Evolutionary conservation across 37 sponge, comb jelly and placozoan species (phyloP).

Genomic region (Aphrocallistes beatrix): DNA sequence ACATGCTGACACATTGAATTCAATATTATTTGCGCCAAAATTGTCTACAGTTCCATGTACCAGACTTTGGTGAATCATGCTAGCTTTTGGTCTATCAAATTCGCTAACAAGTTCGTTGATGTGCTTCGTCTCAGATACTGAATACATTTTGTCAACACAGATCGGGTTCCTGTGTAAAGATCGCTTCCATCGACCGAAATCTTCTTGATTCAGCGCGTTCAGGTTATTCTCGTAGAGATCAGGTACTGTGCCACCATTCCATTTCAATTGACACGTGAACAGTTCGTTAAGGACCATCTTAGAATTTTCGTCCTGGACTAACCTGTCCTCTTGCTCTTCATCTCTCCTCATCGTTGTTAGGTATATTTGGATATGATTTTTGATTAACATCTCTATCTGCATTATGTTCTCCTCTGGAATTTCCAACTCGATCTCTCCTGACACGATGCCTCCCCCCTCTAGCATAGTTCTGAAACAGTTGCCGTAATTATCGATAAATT

Average conservation of each 20-base stretch:
- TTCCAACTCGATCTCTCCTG: neutral
- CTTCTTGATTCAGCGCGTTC: neutral
- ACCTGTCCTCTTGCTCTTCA: neutral
- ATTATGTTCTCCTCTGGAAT: neutral
- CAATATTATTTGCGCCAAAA: neutral
- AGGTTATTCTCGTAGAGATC: neutral
- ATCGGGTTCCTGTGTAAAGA: neutral
- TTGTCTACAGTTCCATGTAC: neutral
- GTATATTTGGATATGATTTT: constrained; percentile 5
- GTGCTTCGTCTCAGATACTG: neutral
- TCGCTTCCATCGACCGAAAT: neutral
- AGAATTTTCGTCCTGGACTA: neutral
- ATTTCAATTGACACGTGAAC: neutral
- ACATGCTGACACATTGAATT: neutral
- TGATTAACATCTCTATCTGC: neutral
- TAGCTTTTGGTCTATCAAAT: neutral
- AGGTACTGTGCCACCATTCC: neutral
- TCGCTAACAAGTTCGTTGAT: neutral
- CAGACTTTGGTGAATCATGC: neutral
- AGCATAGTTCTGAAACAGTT: neutral
- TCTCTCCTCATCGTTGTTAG: neutral
- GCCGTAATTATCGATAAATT: neutral
- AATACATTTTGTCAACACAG: neutral
- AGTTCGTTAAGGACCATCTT: neutral
- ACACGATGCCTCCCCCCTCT: neutral